Percentiles rank a stretch among this genome's conserved stretches.
These are phyloP conservation scores for Lomographa bimaculata DNA, from an alignment of 2,888 invertebrate species.

Conservation along the genomic window DNA sequence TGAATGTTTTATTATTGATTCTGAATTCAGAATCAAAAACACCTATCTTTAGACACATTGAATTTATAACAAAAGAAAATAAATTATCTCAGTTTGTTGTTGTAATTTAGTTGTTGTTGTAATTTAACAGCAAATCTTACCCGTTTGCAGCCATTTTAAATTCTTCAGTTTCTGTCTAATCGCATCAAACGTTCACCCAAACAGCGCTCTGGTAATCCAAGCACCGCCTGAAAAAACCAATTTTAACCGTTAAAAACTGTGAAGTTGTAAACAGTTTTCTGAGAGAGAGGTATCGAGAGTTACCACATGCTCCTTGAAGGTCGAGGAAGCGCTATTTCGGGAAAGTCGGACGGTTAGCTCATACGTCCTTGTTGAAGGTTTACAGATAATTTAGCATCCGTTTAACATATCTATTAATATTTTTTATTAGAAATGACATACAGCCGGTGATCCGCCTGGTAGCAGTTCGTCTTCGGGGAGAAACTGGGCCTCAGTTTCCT, in stretches of 20 bases:
- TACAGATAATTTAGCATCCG: conserved; percentile 6
- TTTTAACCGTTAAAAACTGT: conserved; percentile 20
- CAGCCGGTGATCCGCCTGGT: no score
- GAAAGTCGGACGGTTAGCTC: conserved; percentile 27
- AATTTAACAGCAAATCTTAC: no score
- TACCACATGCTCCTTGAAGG: conserved; percentile 24
- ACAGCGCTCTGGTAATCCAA: conserved; percentile 24
- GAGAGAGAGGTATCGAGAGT: conserved; percentile 22
- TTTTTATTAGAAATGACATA: no score
- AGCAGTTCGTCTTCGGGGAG: no score
- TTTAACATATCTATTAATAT: conserved; percentile 14
- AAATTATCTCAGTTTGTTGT: no score
- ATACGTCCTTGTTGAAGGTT: conserved; percentile 27
- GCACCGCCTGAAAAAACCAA: conserved; percentile 29
- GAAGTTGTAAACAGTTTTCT: conserved; percentile 30
- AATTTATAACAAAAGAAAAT: no score
- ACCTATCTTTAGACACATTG: no score
- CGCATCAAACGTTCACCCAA: conserved; percentile 44
- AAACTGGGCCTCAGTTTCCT: no score
- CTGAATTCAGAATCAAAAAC: no score
- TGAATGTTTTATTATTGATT: no score
- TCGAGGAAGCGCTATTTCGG: conserved; percentile 29
- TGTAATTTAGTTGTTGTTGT: no score
- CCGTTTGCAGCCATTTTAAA: conserved; percentile 68
- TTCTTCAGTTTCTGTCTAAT: conserved; percentile 29